phyloP scores from a whole-genome alignment of 1,140 invertebrate genomes.

The Magallana angulata region DNA sequence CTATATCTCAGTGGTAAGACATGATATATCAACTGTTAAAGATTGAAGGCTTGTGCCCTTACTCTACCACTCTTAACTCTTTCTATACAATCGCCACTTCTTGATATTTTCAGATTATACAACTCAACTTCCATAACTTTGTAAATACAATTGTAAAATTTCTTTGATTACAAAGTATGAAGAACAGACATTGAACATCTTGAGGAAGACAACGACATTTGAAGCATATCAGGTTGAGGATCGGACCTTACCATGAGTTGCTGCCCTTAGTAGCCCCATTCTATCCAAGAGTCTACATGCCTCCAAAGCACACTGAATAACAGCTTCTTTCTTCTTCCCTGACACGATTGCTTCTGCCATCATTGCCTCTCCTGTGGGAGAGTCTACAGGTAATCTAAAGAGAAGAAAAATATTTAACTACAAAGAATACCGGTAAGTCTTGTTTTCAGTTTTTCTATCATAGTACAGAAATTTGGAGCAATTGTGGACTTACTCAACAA shows the following conservation, averaged over 20 bases:
- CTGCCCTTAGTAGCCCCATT: conserved; percentile 27
- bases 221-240: too few species aligned
- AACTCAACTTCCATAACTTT: too few species aligned
- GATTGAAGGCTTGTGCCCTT: too few species aligned
- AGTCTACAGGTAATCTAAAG: conserved; percentile 89
- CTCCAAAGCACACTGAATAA: conserved; percentile 94
- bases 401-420: neutral
- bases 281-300: conserved; percentile 88
- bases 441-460: neutral
- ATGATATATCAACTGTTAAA: too few species aligned
- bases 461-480: neutral
- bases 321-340: conserved; percentile 96
- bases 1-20: too few species aligned
- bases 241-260: neutral
- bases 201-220: too few species aligned
- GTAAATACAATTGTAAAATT: neutral
- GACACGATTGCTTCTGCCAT: conserved; percentile 91
- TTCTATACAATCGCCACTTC: too few species aligned
- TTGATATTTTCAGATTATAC: too few species aligned
- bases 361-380: conserved; percentile 86
- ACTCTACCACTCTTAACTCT: too few species aligned
- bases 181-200: neutral
- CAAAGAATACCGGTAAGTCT: neutral
- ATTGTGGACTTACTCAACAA: conserved; percentile 73
- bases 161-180: neutral